Base-by-base conservation (phyloP, 1,140 invertebrate species). In the Centruroides vittatus region DNA sequence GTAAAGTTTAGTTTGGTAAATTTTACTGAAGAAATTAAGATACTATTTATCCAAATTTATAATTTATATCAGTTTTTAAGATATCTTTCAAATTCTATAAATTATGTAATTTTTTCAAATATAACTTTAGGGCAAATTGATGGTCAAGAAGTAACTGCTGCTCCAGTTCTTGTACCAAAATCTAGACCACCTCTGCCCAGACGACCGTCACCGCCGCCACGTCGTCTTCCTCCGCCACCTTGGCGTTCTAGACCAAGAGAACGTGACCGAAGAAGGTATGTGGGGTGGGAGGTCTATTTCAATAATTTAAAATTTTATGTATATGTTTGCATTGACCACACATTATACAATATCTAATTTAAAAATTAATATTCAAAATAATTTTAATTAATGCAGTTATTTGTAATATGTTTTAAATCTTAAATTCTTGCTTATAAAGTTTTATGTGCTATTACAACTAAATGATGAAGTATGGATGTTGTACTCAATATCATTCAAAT, bases 111-210 rank as follows among this genome's bases (percentile, higher is more conserved):
- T 64, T 51, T 46, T 34, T 50, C 50, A 50, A 23, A 23, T 23
- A 23, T 23, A 23, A 23, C 23, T 65, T 52, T 58, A 77, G 76
- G 76, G 60, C 79, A 81, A 70, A 78, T 82, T 67, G 80, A 82
- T 78, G 93, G 93, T 13, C 91, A 95, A 73, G 93, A 96, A 78
- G 89, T 98, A 53, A 93, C 89, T 35, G 91, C 57, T 47, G 89
- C 90, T 50, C 89, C 91, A 35, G 89, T 95, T 52, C 77, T 93
- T 65, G 76, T 89, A 58, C 88, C 85, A 47, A 84, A 87, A 67
- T 79, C 81, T 4, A 78, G 84, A 41, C 82, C 82, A 3, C 51
- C 61, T 23, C 56, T 47, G 52, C 11, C 7, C 79, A 81, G 71
- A 80, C 70, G 68, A 10, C 66, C 69, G 12, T 60, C 67, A 4